These are phyloP conservation scores for Limnephilus marmoratus DNA, from an alignment of 2,888 invertebrate genomes.

Conservation along the genomic window DNA sequence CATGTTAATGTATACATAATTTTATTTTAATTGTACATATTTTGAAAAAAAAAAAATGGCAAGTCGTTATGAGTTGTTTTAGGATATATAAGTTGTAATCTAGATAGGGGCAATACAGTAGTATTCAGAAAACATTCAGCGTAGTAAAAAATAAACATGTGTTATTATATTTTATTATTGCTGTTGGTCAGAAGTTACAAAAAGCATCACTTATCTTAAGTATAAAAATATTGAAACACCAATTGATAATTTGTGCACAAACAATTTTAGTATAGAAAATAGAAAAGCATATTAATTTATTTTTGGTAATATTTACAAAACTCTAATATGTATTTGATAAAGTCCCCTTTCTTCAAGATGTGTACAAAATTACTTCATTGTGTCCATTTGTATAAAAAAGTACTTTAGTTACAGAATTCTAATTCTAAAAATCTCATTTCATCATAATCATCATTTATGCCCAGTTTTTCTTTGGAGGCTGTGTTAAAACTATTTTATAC, in stretches of 20 bases:
- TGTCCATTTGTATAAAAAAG: background rate
- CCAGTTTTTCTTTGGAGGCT: background rate
- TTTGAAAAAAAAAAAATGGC: no score
- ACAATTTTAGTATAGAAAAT: background rate
- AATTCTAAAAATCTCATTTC: background rate
- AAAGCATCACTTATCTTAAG: conserved; percentile 2
- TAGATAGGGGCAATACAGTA: background rate
- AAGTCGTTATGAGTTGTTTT: background rate
- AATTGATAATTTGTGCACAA: conserved; percentile 6
- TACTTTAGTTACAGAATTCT: background rate
- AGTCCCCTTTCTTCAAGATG: background rate
- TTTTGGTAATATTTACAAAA: background rate
- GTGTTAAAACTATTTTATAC: background rate
- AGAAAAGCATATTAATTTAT: background rate
- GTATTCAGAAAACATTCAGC: background rate
- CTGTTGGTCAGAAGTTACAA: conserved; percentile 21
- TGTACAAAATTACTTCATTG: background rate
- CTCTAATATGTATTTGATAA: background rate
- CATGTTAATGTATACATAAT: no score
- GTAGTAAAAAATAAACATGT: background rate
- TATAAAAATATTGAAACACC: conserved; percentile 17
- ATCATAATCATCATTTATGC: background rate
- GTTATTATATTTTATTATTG: background rate
- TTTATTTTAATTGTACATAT: no score
- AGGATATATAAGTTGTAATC: background rate